These are phyloP conservation scores for Zootoca vivipara DNA, from an alignment of 2,113 vertebrate species.

Conservation along the genomic window DNA sequence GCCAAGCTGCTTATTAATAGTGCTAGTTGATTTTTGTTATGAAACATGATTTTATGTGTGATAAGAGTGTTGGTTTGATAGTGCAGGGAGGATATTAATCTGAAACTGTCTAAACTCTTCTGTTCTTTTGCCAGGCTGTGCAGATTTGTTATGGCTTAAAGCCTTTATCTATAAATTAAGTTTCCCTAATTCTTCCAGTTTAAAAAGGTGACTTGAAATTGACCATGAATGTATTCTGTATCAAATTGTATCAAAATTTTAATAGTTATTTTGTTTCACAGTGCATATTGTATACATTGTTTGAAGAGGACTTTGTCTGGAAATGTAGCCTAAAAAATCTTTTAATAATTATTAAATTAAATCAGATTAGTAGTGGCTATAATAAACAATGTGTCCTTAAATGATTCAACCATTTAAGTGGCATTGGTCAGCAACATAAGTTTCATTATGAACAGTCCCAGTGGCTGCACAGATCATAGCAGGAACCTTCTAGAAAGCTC, in stretches of 20 bases:
- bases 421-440: too few species aligned
- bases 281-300: not conserved
- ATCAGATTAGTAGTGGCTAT: too few species aligned
- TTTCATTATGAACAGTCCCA: too few species aligned
- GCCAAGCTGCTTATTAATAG: not conserved
- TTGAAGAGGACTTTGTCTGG: not conserved
- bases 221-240: not conserved
- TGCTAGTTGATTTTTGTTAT: not conserved
- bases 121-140: not conserved
- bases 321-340: not conserved
- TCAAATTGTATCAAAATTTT: not conserved
- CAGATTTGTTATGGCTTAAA: not conserved
- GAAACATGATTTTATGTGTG: not conserved
- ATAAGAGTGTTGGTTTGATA: not conserved
- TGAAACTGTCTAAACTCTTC: not conserved
- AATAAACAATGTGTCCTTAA: too few species aligned
- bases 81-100: not conserved
- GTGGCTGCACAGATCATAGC: too few species aligned
- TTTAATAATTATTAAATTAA: not conserved
- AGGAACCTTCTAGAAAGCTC: not conserved
- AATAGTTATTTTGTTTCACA: not conserved
- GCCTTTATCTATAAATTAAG: not conserved
- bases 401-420: too few species aligned
- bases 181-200: not conserved
- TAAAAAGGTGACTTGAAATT: not conserved